Percentiles rank a stretch among this genome's conserved stretches.
Conservation (phyloP, 2,113 vertebrate species). For the Orcinus orca region DNA sequence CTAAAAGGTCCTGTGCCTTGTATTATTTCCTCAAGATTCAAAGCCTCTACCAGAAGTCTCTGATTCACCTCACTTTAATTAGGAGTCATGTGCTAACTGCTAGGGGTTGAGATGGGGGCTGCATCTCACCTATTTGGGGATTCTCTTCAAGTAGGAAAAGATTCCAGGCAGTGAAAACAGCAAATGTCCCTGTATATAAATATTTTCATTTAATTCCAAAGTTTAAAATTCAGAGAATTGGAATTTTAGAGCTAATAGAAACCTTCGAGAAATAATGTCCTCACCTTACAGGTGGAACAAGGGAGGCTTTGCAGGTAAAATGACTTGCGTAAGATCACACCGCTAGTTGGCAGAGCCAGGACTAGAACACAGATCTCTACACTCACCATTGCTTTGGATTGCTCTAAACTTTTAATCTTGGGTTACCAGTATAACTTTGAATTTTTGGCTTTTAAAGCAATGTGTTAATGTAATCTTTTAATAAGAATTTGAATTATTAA, state of each 20-base stretch:
- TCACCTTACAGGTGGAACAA: not conserved
- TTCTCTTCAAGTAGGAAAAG: not conserved
- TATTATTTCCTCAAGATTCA: not conserved
- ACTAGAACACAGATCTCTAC: not conserved
- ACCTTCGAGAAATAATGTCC: not conserved
- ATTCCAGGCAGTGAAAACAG: not conserved
- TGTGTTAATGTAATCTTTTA: not conserved
- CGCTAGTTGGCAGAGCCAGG: not conserved
- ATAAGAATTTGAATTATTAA: not conserved
- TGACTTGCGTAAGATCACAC: not conserved
- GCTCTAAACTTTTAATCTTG: not conserved
- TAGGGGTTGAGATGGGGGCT: not conserved
- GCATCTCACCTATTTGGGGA: not conserved
- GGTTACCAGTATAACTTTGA: not conserved
- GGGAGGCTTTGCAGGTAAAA: not conserved
- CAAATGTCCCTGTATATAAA: not conserved
- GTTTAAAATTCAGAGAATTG: conserved; percentile 6
- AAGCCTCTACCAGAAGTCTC: not conserved
- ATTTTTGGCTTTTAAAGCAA: not conserved
- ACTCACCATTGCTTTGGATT: not conserved
- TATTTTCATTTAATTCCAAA: not conserved
- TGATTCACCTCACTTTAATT: not conserved
- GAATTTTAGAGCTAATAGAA: not conserved
- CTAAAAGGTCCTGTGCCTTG: not conserved
- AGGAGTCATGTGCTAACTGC: not conserved